Evolutionary conservation across 2,888 invertebrate genomes (phyloP), one percentile per base, ranked within the genome.

Genomic region (Nephrotoma appendiculata): DNA sequence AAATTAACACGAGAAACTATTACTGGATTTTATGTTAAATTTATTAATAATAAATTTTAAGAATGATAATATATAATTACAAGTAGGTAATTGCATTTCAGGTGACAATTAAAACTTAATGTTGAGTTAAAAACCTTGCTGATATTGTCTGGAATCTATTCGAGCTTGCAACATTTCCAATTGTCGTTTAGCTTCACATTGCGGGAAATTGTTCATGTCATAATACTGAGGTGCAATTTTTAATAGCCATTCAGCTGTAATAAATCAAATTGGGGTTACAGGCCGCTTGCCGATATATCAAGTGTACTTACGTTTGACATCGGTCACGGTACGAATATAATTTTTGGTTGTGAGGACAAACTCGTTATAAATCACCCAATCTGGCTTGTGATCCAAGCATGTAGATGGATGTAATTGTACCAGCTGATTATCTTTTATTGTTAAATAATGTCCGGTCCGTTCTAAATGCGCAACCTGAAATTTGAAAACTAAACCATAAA

Each of bases 341-440:
- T 99, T 99, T 93, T 99, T 99, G 87, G 99, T 99, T 88, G 99
- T 99, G 89, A 99, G 93, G 86, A 99, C 99, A 91, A 99, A 99
- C 93, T 99, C 99, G 92, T 99, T 99, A 93, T 99, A 99, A 87
- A 99, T 96, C 71, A 99, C 99, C 99, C 99, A 99, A 92, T 99
- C 99, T 0, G 99, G 99, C 91, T 99, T 99, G 92, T 99, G 99
- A 92, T 99, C 99, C 87, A 99, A 94, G 90, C 99, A 99, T 7
- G 99, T 99, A 88, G 99, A 99, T 0, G 99, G 99, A 93, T 99
- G 99, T 83, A 99, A 94, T 91, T 99, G 99, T 0, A 99, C 99
- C 88, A 98, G 96, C 93, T 99, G 99, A 93, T 99, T 99, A 93
- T 99, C 99, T 91, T 99, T 99, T 88, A 99, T 98, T 2, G 99